These are phyloP conservation scores for Drosophila setosimentum DNA, from an alignment of 2,888 invertebrate species.

Conservation along the genomic window DNA sequence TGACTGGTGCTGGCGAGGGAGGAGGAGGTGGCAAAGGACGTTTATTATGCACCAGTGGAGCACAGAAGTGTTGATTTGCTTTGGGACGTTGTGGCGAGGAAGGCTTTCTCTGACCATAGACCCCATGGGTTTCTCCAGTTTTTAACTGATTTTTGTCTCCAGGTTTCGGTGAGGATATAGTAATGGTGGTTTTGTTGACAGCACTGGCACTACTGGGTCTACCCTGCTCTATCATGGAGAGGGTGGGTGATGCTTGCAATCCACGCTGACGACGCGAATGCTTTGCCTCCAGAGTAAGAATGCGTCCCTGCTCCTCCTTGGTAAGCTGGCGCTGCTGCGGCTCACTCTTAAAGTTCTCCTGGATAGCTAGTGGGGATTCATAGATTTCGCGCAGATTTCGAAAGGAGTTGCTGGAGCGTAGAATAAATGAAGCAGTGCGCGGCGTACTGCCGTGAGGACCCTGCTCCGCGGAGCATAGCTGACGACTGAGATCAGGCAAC, in stretches of 20 bases:
- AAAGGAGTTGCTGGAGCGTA: slow-evolving; percentile 90
- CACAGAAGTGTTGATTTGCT: slow-evolving; percentile 64
- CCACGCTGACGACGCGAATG: slow-evolving; percentile 90
- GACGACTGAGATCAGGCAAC: slow-evolving; percentile 76
- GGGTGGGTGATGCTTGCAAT: slow-evolving; percentile 81
- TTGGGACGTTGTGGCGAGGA: slow-evolving; percentile 29
- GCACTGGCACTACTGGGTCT: slow-evolving; percentile 22
- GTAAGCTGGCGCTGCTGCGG: slow-evolving; percentile 73
- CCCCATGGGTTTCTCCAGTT: neutral
- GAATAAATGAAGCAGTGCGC: slow-evolving; percentile 86
- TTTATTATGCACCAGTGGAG: slow-evolving; percentile 60
- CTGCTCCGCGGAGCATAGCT: slow-evolving; percentile 35
- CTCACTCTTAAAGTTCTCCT: slow-evolving; percentile 81
- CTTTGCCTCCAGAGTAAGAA: slow-evolving; percentile 90
- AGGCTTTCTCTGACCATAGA: slow-evolving; percentile 20
- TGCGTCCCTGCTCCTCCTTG: slow-evolving; percentile 87
- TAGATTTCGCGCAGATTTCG: slow-evolving; percentile 90
- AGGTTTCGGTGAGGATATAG: slow-evolving; percentile 67
- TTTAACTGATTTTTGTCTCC: slow-evolving; percentile 14
- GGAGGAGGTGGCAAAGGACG: slow-evolving; percentile 68
- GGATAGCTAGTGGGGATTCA: slow-evolving; percentile 87
- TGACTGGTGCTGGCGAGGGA: slow-evolving; percentile 41
- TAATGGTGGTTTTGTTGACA: slow-evolving; percentile 79
- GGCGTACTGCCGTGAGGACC: slow-evolving; percentile 29
- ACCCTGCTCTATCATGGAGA: slow-evolving; percentile 77